phyloP scores from a whole-genome alignment of 1,140 invertebrate species.

The Bombus sylvicola region DNA sequence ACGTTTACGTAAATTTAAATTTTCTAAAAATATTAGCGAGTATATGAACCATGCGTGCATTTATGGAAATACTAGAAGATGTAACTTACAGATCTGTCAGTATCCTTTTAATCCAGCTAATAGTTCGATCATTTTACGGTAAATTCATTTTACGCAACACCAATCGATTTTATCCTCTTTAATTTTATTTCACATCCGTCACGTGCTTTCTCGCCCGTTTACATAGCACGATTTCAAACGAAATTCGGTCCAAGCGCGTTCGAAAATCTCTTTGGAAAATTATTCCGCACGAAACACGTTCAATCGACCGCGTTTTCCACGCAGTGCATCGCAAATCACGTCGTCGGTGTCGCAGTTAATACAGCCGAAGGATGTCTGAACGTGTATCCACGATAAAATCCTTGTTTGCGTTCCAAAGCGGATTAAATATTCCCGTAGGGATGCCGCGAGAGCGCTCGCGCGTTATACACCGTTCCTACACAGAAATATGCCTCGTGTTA shows the following conservation, averaged over 20 bases:
- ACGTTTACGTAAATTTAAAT: not conserved
- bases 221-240: not conserved
- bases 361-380: slow-evolving; percentile 24
- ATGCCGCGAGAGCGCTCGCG: not conserved
- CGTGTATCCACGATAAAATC: slow-evolving; percentile 44
- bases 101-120: not conserved
- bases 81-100: not conserved
- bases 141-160: not conserved
- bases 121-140: not conserved
- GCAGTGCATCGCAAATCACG: not conserved
- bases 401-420: slow-evolving; percentile 49
- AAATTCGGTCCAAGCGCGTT: not conserved
- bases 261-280: not conserved
- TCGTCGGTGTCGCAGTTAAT: slow-evolving; percentile 9
- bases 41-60: not conserved
- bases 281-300: not conserved
- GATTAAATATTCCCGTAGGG: slow-evolving; percentile 25
- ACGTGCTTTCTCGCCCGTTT: not conserved
- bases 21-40: not conserved
- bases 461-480: not conserved
- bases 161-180: not conserved
- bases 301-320: not conserved
- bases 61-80: too few species aligned
- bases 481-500: slow-evolving; percentile 23
- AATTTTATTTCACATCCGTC: not conserved